Evolutionary conservation across 1,140 invertebrate genomes (phyloP).

Genomic region (Drosophila bocki): DNA sequence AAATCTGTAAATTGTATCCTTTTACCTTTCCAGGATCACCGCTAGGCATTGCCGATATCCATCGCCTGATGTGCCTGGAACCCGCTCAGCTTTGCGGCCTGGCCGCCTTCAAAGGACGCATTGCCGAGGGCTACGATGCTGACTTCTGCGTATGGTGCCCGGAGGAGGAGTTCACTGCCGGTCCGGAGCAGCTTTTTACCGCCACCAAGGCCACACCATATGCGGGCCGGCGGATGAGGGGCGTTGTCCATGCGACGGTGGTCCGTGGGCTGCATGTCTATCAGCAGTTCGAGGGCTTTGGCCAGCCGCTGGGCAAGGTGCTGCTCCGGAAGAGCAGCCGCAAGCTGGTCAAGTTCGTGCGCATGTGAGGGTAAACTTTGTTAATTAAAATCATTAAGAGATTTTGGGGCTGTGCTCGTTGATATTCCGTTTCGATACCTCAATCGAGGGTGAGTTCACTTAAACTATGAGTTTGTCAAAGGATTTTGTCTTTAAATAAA

Average conservation of each 20-base stretch:
- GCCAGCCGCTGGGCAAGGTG: constrained; percentile 80
- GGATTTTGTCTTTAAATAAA: neutral
- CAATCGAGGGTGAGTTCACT: neutral
- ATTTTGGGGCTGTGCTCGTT: constrained; percentile 15
- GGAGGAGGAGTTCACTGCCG: constrained; percentile 87
- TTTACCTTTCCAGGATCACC: neutral
- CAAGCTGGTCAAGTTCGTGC: constrained; percentile 81
- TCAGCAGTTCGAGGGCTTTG: constrained; percentile 77
- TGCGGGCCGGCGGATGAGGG: constrained; percentile 86
- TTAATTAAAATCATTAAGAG: constrained; percentile 63
- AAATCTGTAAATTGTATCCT: no score
- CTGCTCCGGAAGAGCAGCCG: constrained; percentile 73
- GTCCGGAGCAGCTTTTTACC: constrained; percentile 86
- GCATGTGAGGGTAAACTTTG: constrained; percentile 63
- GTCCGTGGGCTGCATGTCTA: constrained; percentile 87
- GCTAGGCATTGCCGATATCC: constrained; percentile 86
- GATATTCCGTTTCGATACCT: constrained; percentile 10
- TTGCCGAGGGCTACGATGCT: constrained; percentile 88
- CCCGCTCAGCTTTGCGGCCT: constrained; percentile 88
- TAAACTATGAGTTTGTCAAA: neutral
- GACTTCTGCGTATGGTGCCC: constrained; percentile 91
- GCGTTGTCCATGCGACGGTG: constrained; percentile 87
- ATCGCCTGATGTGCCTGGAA: constrained; percentile 87
- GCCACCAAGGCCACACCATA: constrained; percentile 89
- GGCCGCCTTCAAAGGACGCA: constrained; percentile 87